These are phyloP conservation scores for Gallinago jamesoni DNA, from an alignment of 2,113 vertebrate species.

Conservation along the genomic window DNA sequence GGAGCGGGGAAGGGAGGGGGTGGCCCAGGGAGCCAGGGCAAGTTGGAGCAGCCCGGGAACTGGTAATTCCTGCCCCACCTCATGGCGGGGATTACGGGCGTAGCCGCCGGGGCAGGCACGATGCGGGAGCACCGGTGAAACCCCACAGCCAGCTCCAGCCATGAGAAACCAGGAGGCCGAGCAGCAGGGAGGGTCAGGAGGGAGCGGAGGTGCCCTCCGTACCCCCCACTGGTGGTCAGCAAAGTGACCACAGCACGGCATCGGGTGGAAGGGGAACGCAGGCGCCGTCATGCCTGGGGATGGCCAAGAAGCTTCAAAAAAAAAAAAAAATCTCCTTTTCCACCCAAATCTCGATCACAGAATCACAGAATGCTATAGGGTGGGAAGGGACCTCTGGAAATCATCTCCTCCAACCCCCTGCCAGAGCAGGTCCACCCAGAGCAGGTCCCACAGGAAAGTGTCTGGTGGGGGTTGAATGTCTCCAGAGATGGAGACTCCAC, in stretches of 20 bases:
- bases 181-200: not conserved
- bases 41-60: not conserved
- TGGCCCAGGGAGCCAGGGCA: not conserved
- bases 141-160: rapidly evolving
- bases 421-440: too few species aligned
- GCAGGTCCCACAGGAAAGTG: too few species aligned
- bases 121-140: not conserved
- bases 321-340: not conserved
- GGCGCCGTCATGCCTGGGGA: rapidly evolving
- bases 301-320: not conserved
- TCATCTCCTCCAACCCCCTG: too few species aligned
- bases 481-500: too few species aligned
- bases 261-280: too few species aligned
- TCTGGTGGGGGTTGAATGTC: too few species aligned
- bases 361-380: too few species aligned
- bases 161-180: rapidly evolving
- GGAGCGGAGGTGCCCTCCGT: not conserved
- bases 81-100: not conserved
- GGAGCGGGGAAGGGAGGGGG: not conserved
- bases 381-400: too few species aligned
- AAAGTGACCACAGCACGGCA: rapidly evolving
- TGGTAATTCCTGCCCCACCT: conserved; percentile 30
- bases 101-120: not conserved
- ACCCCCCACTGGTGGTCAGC: rapidly evolving
- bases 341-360: not conserved